Percentiles rank a stretch among this genome's conserved stretches.
Conservation (phyloP, 2,797 vertebrate genomes). For the Semotilus atromaculatus region DNA sequence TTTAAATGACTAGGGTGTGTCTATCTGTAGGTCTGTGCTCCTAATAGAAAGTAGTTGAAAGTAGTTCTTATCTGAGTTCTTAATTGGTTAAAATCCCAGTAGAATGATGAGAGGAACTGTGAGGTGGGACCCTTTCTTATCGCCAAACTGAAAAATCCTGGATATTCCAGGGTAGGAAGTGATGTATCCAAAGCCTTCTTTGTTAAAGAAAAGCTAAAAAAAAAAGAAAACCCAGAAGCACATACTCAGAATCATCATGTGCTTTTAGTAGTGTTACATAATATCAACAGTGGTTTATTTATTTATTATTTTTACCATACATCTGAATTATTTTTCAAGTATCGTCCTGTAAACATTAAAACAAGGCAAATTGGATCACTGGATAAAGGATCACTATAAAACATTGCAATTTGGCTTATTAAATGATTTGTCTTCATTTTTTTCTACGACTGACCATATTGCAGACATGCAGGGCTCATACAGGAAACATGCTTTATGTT, state of each 20-base stretch:
- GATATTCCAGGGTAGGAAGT: slow-evolving; percentile 51
- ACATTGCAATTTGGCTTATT: slow-evolving; percentile 1
- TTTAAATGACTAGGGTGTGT: slow-evolving; percentile 39
- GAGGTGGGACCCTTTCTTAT: slow-evolving; percentile 42
- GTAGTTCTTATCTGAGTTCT: slow-evolving; percentile 38
- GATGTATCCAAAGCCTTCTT: slow-evolving; percentile 40
- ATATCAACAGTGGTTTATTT: background rate
- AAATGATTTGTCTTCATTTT: background rate
- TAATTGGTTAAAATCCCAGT: slow-evolving; percentile 17
- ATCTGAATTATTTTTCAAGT: background rate
- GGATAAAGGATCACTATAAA: slow-evolving; percentile 12
- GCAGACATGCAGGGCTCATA: slow-evolving; percentile 10
- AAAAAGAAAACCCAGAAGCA: background rate
- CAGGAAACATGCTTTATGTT: slow-evolving; percentile 39
- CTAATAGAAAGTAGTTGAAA: slow-evolving; percentile 47
- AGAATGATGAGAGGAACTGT: slow-evolving; percentile 3
- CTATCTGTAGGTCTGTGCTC: slow-evolving; percentile 46
- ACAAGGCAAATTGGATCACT: background rate
- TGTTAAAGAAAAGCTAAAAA: background rate
- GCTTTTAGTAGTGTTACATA: slow-evolving; percentile 9
- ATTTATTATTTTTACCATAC: slow-evolving; percentile 3
- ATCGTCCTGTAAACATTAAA: background rate
- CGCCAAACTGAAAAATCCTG: slow-evolving; percentile 51
- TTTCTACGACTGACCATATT: background rate
- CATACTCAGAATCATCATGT: background rate